These are phyloP conservation scores for Petaurus breviceps DNA, from an alignment of 2,113 vertebrate genomes.

Conservation along the genomic window DNA sequence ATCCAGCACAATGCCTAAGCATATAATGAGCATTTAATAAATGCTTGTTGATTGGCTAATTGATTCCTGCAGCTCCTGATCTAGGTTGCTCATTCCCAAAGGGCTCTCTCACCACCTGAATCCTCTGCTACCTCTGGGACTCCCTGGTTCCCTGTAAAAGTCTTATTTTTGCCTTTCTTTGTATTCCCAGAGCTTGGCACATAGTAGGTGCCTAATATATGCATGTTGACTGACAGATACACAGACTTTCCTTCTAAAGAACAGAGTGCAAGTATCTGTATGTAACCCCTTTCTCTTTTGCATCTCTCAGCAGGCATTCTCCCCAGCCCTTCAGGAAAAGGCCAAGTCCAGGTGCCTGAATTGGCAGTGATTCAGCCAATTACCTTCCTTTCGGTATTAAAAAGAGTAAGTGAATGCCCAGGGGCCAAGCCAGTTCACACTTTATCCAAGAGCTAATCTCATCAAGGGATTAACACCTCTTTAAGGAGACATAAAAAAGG, in stretches of 20 bases:
- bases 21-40: neutral
- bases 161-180: neutral
- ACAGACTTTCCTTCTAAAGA: neutral
- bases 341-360: neutral
- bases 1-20: too few species aligned
- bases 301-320: neutral
- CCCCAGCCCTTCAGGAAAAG: neutral
- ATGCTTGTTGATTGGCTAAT: neutral
- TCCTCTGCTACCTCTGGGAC: neutral
- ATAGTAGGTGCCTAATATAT: neutral
- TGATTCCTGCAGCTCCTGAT: neutral
- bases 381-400: neutral
- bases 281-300: neutral
- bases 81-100: neutral
- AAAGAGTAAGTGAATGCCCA: neutral
- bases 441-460: neutral
- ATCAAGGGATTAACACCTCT: neutral
- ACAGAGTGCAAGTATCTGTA: neutral
- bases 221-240: neutral
- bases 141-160: neutral
- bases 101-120: neutral
- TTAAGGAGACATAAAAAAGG: neutral
- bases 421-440: neutral
- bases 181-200: neutral
- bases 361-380: neutral